Evolutionary conservation across 2,113 vertebrate species (phyloP), one percentile per base, ranked within the genome.

Genomic region (Delphinus delphis): DNA sequence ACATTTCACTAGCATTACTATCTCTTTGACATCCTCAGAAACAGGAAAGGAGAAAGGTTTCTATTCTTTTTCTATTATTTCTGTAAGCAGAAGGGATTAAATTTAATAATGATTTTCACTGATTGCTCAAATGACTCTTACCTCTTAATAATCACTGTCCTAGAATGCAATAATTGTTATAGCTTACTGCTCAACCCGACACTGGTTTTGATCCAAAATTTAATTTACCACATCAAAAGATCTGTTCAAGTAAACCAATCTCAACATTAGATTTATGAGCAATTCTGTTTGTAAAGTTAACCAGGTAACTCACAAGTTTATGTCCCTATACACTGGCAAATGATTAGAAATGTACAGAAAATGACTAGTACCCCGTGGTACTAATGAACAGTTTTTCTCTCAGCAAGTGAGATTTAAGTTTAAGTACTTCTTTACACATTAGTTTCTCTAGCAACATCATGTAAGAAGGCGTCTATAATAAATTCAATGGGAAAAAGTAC

Each of bases 361-460:
- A 88, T 73, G 26, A 88, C 15, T 67, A 85, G 63, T 28, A 80
- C 20, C 26, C 87, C 74, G 20, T 62, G 31, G 47, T 26, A 88
- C 55, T 44, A 80, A 79, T 18, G 4, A 26, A 62, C 6, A 76
- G 38, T 21, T 95, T 93, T 90, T 92, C 79, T 81, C 25, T 93
- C 71, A 93, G 0, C 28, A 80, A 91, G 36, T 80, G 53, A 84
- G 31, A 68, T 33, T 84, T 89, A 90, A 89, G 36, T 85, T 92
- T 70, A 94, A 13, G 47, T 47, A 81, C 67, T 81, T 93, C 60
- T 44, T 13, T 50, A 60, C 5, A 15, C 81, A 77, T 70, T 26
- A 55, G n/a, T 89, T 96, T 89, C 36, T 85, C 88, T 84, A 83
- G 31, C 38, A 92, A 80, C 18, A 95, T 85, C 70, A 88, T 18